Percentiles rank a stretch among this genome's conserved stretches.
These are phyloP conservation scores for Oxyteleia sp. DNA, from an alignment of 2,888 invertebrate genomes.

Conservation along the genomic window DNA sequence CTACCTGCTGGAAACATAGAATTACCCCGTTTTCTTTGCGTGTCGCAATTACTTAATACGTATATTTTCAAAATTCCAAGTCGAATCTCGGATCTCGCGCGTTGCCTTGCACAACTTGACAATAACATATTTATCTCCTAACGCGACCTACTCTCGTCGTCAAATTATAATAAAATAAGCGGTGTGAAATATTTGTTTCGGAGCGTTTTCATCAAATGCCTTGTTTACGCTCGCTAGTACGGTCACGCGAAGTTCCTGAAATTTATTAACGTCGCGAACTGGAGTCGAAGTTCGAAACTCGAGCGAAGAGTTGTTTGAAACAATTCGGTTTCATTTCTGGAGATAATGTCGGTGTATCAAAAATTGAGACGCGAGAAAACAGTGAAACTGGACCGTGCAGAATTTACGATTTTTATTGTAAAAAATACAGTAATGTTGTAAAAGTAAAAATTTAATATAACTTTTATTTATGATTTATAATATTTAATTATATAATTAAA, in stretches of 20 bases:
- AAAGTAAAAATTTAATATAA: too few species aligned
- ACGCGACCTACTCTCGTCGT: too few species aligned
- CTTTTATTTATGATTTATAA: too few species aligned
- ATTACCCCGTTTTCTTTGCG: slow-evolving; percentile 16
- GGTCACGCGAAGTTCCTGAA: too few species aligned
- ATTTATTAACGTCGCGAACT: too few species aligned
- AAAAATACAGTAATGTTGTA: too few species aligned
- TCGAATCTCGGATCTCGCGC: not conserved
- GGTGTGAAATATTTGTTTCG: not conserved
- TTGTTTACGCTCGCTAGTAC: too few species aligned
- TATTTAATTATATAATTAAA: too few species aligned
- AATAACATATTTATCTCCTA: not conserved
- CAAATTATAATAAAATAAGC: too few species aligned
- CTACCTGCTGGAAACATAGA: slow-evolving; percentile 7
- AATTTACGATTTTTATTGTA: too few species aligned
- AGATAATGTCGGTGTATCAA: not conserved
- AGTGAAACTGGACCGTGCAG: too few species aligned
- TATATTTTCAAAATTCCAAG: not conserved
- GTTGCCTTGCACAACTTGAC: not conserved
- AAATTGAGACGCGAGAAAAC: not conserved
- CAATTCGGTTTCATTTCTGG: not conserved
- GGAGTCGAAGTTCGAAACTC: not conserved
- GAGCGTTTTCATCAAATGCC: not conserved
- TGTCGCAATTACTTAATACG: slow-evolving; percentile 18
- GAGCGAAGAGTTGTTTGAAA: not conserved